A percentile compares a stretch with the other conserved stretches of the same genome.
Conservation (phyloP, 1,140 invertebrate genomes). For the Formica exsecta region DNA sequence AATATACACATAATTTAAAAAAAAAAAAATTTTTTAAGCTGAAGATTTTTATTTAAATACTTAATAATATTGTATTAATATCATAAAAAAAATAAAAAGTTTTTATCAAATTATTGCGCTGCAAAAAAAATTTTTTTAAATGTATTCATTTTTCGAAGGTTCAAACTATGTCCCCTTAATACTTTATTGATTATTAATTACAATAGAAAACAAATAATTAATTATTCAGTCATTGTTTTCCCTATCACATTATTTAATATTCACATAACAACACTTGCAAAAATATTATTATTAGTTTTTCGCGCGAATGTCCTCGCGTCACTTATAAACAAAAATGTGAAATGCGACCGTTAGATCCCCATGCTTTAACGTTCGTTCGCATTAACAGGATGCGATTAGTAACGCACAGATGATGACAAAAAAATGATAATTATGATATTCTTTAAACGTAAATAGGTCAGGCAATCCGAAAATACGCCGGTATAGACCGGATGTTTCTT, state of each 20-base stretch:
- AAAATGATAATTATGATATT: slow-evolving; percentile 1
- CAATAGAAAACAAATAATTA: slow-evolving; percentile 6
- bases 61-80: too few species aligned
- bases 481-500: not conserved
- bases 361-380: not conserved
- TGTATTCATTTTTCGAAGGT: too few species aligned
- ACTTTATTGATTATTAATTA: not conserved
- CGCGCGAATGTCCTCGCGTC: not conserved
- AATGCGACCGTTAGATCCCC: not conserved
- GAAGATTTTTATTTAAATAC: too few species aligned
- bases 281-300: slow-evolving; percentile 12
- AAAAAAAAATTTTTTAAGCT: too few species aligned
- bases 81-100: too few species aligned
- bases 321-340: not conserved
- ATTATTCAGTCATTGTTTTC: not conserved
- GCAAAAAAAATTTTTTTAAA: too few species aligned
- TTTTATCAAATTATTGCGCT: too few species aligned
- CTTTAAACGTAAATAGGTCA: slow-evolving; percentile 15
- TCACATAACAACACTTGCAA: slow-evolving; percentile 18
- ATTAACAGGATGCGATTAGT: slow-evolving; percentile 40
- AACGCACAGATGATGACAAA: slow-evolving; percentile 26
- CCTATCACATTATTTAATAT: slow-evolving; percentile 20
- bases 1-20: too few species aligned
- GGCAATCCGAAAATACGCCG: not conserved
- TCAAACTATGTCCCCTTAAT: not conserved